phyloP scores from a whole-genome alignment of 2,797 vertebrate species.

The Micrastur ruficollis region DNA sequence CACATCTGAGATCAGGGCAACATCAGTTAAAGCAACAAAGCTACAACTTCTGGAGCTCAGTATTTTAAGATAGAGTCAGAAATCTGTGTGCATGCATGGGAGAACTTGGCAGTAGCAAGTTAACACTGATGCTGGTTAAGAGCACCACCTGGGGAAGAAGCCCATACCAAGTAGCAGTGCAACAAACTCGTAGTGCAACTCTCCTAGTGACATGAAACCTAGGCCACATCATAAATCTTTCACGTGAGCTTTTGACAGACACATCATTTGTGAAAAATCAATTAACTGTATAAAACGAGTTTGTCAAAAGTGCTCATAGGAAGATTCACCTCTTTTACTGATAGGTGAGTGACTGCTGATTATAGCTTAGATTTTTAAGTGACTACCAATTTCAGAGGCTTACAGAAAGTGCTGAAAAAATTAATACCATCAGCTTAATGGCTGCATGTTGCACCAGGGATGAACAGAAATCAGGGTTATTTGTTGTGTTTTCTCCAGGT shows the following conservation, averaged over 20 bases:
- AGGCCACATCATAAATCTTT: rapidly evolving
- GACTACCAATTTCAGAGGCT: neutral
- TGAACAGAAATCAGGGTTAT: neutral
- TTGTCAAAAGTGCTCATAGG: neutral
- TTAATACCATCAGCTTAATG: neutral
- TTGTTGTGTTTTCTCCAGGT: neutral
- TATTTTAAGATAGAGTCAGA: neutral
- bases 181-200: neutral
- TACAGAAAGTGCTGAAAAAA: neutral
- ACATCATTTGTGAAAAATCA: neutral
- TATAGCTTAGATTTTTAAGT: neutral
- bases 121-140: neutral
- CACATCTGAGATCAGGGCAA: neutral
- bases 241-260: neutral
- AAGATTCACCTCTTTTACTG: neutral
- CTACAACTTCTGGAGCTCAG: neutral
- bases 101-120: neutral
- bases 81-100: neutral
- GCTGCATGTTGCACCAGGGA: neutral
- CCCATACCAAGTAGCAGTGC: neutral
- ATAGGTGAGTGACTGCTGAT: neutral
- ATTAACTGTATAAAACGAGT: neutral
- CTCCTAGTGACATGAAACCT: neutral
- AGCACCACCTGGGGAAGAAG: neutral
- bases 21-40: neutral